A percentile compares a stretch with the other conserved stretches of the same genome.
Evolutionary conservation across 2,888 invertebrate species (phyloP).

Genomic region (Tholera decimalis): DNA sequence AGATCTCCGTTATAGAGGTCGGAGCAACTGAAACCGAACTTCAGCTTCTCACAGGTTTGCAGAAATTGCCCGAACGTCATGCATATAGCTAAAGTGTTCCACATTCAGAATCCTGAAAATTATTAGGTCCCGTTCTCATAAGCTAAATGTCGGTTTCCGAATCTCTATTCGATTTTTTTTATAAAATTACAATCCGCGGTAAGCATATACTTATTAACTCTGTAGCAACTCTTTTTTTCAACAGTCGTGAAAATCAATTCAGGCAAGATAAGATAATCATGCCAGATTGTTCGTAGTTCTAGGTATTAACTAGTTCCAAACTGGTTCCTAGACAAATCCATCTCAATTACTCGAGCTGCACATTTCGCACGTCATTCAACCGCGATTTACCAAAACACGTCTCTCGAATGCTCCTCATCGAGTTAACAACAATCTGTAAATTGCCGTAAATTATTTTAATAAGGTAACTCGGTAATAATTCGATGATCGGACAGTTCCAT

Average conservation of each 20-base stretch:
- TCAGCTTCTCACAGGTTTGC: too few species aligned
- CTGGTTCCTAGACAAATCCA: slow-evolving; percentile 40
- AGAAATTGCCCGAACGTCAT: too few species aligned
- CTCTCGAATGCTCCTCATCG: slow-evolving; percentile 48
- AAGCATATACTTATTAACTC: too few species aligned
- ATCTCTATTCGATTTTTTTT: too few species aligned
- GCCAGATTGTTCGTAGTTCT: not conserved
- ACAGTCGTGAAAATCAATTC: not conserved
- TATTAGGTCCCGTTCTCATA: too few species aligned
- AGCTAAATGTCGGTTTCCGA: not conserved
- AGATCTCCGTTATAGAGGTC: too few species aligned
- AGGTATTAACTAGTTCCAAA: slow-evolving; percentile 19
- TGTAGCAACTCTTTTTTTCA: not conserved
- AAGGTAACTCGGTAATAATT: slow-evolving; percentile 74
- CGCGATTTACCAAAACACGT: slow-evolving; percentile 57
- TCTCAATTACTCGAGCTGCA: slow-evolving; percentile 46
- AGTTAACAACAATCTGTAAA: slow-evolving; percentile 71
- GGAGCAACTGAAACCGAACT: too few species aligned
- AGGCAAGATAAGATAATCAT: not conserved
- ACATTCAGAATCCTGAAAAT: not conserved
- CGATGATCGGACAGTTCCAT: slow-evolving; percentile 73
- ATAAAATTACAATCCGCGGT: too few species aligned
- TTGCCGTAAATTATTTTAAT: slow-evolving; percentile 79
- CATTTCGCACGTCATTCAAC: slow-evolving; percentile 56
- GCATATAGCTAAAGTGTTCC: too few species aligned